These are phyloP conservation scores for Gobio gobio DNA, from an alignment of 2,113 vertebrate genomes.

Conservation along the genomic window DNA sequence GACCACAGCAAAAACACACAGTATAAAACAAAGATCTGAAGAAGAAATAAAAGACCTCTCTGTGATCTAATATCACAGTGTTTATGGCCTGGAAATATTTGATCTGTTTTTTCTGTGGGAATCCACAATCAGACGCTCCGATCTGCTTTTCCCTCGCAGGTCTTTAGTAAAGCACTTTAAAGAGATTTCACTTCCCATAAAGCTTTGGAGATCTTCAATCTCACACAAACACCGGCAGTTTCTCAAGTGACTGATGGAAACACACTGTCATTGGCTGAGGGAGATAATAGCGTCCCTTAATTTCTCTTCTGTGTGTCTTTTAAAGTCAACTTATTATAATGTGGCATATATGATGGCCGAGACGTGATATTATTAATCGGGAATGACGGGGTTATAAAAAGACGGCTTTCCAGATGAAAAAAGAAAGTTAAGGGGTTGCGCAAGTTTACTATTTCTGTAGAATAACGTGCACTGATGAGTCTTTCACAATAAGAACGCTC, in stretches of 20 bases:
- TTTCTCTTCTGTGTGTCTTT: not conserved
- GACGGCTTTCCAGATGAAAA: no score
- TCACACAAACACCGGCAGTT: not conserved
- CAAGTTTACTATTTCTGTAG: no score
- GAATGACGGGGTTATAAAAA: no score
- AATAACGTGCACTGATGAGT: no score
- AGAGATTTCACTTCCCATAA: conserved; percentile 16
- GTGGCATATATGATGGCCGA: not conserved
- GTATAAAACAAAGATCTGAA: not conserved
- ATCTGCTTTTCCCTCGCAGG: not conserved
- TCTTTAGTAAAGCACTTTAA: conserved; percentile 11
- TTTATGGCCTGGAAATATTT: not conserved
- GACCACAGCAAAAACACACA: not conserved
- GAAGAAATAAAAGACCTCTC: not conserved
- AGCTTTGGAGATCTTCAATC: not conserved
- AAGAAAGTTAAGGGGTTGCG: no score
- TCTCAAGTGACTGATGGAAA: not conserved
- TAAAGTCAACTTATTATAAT: not conserved
- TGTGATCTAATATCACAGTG: no score
- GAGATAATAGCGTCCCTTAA: not conserved
- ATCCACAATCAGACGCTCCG: no score
- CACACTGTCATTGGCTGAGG: not conserved
- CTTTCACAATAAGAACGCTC: no score
- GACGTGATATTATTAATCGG: no score
- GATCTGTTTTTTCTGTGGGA: not conserved